Evolutionary conservation across 1,140 invertebrate species (phyloP), one percentile per base, ranked within the genome.

Genomic region (Drosophila cardini): DNA sequence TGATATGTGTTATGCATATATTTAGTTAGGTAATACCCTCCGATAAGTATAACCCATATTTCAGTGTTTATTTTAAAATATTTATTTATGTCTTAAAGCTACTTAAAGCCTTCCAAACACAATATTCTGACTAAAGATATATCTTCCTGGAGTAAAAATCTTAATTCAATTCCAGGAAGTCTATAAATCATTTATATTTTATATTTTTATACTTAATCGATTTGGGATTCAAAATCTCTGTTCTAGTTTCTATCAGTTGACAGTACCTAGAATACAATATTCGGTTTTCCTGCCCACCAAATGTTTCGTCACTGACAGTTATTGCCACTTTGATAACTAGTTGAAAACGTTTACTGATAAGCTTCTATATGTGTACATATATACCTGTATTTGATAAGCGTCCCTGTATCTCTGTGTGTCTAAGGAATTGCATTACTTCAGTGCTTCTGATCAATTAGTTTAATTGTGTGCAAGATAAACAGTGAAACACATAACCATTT

Each of bases 391-490:
- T 26, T 30, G 43, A 58, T 55, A 53, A 53, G 36, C 18, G 13
- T n/a, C n/a, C n/a, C n/a, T n/a, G n/a, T 30, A 8, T 34, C n/a
- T n/a, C 10, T 48, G 18, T 58, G 13, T 40, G 15, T 58, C 53
- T 3, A 13, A 9, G 3, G 11, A 30, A 10, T 9, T 9, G 21
- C 21, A 26, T 26, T 26, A 4, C 21, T 5, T 3, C 16, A 56
- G 1, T 26, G 11, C 9, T 10, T 50, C 15, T 15, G 34, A 34
- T 34, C 55, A 52, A 60, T 68, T 68, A 52, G 36, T 13, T 18
- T 48, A 57, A 46, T 56, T 42, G 55, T 30, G 16, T 38, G 34
- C 18, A 18, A 43, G 45, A 36, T 52, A 55, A 61, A 61, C 55
- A 40, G 42, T 45, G 4, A 16, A 18, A 16, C n/a, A 11, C 21